phyloP scores from a whole-genome alignment of 92 coral and sea anemone genomes.

The Epizoanthus scotinus region DNA sequence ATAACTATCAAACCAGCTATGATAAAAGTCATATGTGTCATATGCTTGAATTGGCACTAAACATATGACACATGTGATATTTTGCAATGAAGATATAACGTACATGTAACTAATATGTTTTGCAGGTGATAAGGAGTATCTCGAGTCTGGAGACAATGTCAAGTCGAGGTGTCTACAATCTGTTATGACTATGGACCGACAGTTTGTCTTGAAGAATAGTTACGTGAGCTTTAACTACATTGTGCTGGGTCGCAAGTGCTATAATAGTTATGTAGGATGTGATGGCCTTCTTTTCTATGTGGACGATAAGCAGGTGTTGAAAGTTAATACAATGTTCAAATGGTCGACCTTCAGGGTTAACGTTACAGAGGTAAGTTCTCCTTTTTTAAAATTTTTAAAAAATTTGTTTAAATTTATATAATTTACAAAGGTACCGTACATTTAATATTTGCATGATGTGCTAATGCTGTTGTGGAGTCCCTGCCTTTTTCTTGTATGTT shows the following conservation, averaged over 20 bases:
- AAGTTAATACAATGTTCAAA: slow-evolving; percentile 45
- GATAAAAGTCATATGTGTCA: too few species aligned
- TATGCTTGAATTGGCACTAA: too few species aligned
- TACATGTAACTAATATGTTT: slow-evolving; percentile 5
- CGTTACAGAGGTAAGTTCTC: slow-evolving; percentile 58
- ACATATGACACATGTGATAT: too few species aligned
- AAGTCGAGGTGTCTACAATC: slow-evolving; percentile 67
- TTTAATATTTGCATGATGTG: too few species aligned
- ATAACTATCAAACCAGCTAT: too few species aligned
- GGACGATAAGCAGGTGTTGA: slow-evolving; percentile 48
- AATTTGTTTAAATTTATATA: too few species aligned
- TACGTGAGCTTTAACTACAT: slow-evolving; percentile 63
- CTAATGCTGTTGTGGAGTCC: too few species aligned
- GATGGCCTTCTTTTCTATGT: slow-evolving; percentile 78
- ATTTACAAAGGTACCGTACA: too few species aligned
- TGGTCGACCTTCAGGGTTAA: slow-evolving; percentile 58
- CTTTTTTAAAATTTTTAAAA: too few species aligned
- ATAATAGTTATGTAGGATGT: slow-evolving; percentile 64
- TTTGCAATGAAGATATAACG: too few species aligned
- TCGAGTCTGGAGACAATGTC: slow-evolving; percentile 79
- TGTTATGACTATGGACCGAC: slow-evolving; percentile 53
- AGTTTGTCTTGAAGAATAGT: slow-evolving; percentile 56
- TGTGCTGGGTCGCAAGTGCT: slow-evolving; percentile 74
- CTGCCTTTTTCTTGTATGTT: too few species aligned
- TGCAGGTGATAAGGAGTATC: slow-evolving; percentile 59